A percentile compares a stretch with the other conserved stretches of the same genome.
phyloP scores from a whole-genome alignment of 2,888 invertebrate species.

The Megastigmus dorsalis region DNA sequence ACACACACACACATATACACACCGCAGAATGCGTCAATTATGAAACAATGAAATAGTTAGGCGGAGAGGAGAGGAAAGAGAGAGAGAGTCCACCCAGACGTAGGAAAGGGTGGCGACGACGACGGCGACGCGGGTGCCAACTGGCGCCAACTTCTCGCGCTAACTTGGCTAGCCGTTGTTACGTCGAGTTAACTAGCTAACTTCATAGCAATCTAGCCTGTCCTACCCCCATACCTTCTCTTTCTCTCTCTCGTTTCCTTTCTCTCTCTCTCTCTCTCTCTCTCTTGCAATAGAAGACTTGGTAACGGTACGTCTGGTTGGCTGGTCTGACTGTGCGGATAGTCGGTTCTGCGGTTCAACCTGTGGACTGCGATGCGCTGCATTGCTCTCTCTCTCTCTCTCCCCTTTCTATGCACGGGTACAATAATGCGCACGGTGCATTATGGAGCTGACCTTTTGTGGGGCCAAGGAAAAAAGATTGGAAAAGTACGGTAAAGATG shows the following conservation, averaged over 20 bases:
- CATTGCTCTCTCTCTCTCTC: no score
- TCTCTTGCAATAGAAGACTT: conserved; percentile 50
- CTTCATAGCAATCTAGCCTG: conserved; percentile 66
- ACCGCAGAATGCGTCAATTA: conserved; percentile 71
- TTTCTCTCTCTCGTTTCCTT: background rate
- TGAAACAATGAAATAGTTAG: conserved; percentile 72
- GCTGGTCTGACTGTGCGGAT: conserved; percentile 21
- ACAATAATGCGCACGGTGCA: background rate
- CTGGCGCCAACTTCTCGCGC: conserved; percentile 68
- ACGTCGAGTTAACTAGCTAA: conserved; percentile 71
- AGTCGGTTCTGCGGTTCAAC: conserved; percentile 8
- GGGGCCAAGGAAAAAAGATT: no score
- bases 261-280: conserved; percentile 45
- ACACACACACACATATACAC: conserved; percentile 8
- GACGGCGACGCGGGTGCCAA: conserved; percentile 61
- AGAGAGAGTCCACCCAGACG: conserved; percentile 1
- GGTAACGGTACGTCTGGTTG: no score
- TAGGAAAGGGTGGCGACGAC: conserved; percentile 39
- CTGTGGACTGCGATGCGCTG: no score
- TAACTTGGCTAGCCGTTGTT: conserved; percentile 69
- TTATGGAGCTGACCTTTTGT: no score
- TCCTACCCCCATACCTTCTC: conserved; percentile 51
- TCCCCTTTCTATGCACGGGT: background rate
- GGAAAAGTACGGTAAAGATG: no score
- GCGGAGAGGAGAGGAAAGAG: conserved; percentile 32